phyloP scores from a whole-genome alignment of 2,888 invertebrate genomes.

The Pilophorus perplexus region DNA sequence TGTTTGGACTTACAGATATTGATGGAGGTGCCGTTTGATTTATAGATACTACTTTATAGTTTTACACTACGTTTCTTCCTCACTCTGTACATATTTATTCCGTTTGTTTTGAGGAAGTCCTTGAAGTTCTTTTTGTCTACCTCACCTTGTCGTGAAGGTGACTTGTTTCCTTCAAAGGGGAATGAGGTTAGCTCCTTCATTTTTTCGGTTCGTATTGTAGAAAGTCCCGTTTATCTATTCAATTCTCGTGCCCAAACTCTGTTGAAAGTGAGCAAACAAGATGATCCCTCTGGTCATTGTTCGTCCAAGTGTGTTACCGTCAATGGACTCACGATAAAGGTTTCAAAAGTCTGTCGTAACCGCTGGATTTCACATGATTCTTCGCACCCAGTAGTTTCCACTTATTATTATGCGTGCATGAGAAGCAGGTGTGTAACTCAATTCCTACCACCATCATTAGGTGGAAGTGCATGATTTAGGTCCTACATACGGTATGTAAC shows the following conservation, averaged over 20 bases:
- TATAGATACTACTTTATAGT: no score
- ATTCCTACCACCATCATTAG: no score
- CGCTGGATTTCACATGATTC: slow-evolving; percentile 14
- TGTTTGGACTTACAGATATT: no score
- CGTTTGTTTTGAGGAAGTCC: slow-evolving; percentile 11
- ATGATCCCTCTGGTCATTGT: no score
- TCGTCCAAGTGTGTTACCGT: no score
- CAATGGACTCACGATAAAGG: not conserved
- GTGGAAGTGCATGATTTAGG: no score
- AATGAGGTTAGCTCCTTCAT: slow-evolving; percentile 11
- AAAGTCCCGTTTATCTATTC: not conserved
- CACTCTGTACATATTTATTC: no score
- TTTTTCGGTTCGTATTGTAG: not conserved
- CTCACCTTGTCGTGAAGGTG: slow-evolving; percentile 34
- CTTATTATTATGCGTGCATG: not conserved
- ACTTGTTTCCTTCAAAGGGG: slow-evolving; percentile 10
- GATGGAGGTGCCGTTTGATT: no score
- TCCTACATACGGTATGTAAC: not conserved
- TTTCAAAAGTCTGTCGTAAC: slow-evolving; percentile 10
- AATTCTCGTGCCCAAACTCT: not conserved
- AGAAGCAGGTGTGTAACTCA: not conserved
- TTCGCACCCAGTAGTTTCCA: slow-evolving; percentile 5
- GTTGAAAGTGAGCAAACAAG: not conserved
- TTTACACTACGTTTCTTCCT: no score
- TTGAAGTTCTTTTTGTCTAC: slow-evolving; percentile 5